Percentiles rank a stretch among this genome's conserved stretches.
Evolutionary conservation across 2,797 vertebrate species (phyloP).

Genomic region (Propithecus perrieri): DNA sequence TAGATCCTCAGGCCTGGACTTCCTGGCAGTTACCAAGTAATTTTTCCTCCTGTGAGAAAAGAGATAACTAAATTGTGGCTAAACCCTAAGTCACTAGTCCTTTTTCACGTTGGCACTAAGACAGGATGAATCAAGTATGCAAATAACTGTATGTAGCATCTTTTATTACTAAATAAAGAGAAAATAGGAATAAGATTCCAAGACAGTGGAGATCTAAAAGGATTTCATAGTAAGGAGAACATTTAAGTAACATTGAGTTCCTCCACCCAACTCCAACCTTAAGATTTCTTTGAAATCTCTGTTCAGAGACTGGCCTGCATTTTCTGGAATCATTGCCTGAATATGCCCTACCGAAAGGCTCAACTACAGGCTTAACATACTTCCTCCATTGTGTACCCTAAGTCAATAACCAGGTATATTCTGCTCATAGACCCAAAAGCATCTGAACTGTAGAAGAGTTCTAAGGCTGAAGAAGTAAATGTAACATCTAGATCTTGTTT

Average conservation of each 20-base stretch:
- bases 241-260: not conserved
- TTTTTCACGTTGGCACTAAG: not conserved
- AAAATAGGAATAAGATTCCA: conserved; percentile 42
- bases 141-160: not conserved
- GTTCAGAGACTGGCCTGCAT: not conserved
- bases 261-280: not conserved
- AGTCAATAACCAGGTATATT: not conserved
- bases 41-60: conserved; percentile 16
- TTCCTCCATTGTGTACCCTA: not conserved
- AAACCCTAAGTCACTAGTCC: not conserved
- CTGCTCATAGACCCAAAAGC: not conserved
- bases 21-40: not conserved
- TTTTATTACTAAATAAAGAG: conserved; percentile 45
- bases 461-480: not conserved
- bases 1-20: not conserved
- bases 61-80: conserved; percentile 1
- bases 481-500: not conserved
- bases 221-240: not conserved
- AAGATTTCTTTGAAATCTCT: conserved; percentile 18
- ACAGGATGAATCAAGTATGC: not conserved
- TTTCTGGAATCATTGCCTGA: conserved; percentile 18
- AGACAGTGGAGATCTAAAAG: conserved; percentile 14
- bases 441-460: not conserved
- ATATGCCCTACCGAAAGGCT: not conserved
- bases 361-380: not conserved